phyloP scores from a whole-genome alignment of 2,888 invertebrate species.

The Entomobrya multifasciata region DNA sequence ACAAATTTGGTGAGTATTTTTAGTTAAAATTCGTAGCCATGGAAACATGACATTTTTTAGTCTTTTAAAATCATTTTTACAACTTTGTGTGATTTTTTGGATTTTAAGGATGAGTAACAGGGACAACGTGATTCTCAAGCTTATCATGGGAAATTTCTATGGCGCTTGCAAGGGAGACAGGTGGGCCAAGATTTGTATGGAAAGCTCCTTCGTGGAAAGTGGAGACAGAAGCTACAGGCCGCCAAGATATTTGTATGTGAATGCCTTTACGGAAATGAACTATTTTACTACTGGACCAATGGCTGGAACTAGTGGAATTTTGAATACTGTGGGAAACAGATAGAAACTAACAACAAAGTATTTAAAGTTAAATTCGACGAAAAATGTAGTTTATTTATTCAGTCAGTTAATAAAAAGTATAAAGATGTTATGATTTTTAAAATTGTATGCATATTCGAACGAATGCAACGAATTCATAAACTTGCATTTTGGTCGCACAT shows the following conservation, averaged over 20 bases:
- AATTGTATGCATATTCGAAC: too few species aligned
- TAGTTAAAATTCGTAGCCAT: neutral
- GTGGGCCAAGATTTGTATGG: conserved; percentile 70
- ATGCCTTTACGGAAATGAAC: conserved; percentile 72
- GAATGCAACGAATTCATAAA: too few species aligned
- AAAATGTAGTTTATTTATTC: too few species aligned
- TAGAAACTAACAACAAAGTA: too few species aligned
- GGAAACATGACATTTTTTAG: neutral
- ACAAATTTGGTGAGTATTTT: conserved; percentile 63
- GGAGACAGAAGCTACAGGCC: conserved; percentile 65
- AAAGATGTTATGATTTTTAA: too few species aligned
- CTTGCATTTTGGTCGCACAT: too few species aligned
- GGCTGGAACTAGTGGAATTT: too few species aligned
- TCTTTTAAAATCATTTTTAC: too few species aligned
- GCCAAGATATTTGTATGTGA: conserved; percentile 72
- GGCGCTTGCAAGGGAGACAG: conserved; percentile 46
- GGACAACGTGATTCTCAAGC: conserved; percentile 64
- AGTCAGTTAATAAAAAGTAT: too few species aligned
- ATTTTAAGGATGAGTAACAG: conserved; percentile 71
- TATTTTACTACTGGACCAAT: conserved; percentile 69
- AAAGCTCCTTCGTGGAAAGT: conserved; percentile 58
- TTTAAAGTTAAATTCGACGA: too few species aligned
- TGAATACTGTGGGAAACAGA: too few species aligned
- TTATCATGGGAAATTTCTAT: conserved; percentile 64
- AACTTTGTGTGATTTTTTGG: too few species aligned